Conservation (phyloP, 2,888 invertebrate genomes). For the Fabriciana adippe region DNA sequence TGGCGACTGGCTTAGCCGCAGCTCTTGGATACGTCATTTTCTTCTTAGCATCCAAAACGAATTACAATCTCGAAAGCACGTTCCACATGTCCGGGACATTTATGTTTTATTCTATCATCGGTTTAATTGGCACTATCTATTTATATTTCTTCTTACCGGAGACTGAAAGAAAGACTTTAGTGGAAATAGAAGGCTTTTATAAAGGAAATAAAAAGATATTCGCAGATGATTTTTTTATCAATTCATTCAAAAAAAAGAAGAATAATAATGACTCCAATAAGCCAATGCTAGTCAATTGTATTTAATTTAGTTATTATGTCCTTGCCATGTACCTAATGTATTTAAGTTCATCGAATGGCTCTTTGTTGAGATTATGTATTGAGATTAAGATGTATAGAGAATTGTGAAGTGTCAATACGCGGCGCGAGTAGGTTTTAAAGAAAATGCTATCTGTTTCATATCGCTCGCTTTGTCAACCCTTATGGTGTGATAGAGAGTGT, state of each 20-base stretch:
- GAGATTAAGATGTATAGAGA: constrained; percentile 47
- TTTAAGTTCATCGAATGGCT: constrained; percentile 8
- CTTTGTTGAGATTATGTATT: constrained; percentile 1
- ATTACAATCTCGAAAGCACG: constrained; percentile 73
- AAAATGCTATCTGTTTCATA: too few species aligned
- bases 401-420: too few species aligned
- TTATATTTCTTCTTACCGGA: constrained; percentile 80
- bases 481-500: too few species aligned
- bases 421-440: too few species aligned
- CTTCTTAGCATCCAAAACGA: constrained; percentile 79
- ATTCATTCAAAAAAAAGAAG: constrained; percentile 62
- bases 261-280: constrained; percentile 51
- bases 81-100: constrained; percentile 77
- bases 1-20: constrained; percentile 78
- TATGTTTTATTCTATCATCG: constrained; percentile 69
- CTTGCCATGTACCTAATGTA: constrained; percentile 1
- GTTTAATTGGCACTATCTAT: constrained; percentile 72
- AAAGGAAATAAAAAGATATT: constrained; percentile 66
- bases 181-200: constrained; percentile 79
- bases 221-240: constrained; percentile 72
- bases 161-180: constrained; percentile 76
- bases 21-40: constrained; percentile 74
- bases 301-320: constrained; percentile 1
- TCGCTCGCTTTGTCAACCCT: too few species aligned
- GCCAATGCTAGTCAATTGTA: constrained; percentile 66